These are phyloP conservation scores for Eudasyphora cyanicolor DNA, from an alignment of 2,888 invertebrate genomes.

Conservation along the genomic window DNA sequence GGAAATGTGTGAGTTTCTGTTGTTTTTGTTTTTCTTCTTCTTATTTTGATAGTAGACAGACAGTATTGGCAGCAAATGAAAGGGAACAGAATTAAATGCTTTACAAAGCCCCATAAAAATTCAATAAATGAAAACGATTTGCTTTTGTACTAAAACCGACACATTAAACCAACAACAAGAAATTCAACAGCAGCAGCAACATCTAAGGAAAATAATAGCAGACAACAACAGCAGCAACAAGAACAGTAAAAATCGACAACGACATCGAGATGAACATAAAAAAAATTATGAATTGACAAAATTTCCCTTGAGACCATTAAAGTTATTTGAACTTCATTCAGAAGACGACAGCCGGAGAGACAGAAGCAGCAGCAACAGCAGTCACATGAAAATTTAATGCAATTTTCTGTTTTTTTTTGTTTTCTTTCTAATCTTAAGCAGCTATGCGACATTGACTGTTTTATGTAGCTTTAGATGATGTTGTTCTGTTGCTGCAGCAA, in stretches of 20 bases:
- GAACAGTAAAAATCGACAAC: not conserved
- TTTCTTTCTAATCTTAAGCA: constrained; percentile 44
- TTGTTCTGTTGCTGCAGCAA: not conserved
- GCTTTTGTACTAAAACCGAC: constrained; percentile 28
- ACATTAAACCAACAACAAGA: constrained; percentile 22
- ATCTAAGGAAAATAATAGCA: constrained; percentile 10
- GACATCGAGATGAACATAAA: constrained; percentile 21
- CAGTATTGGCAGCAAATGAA: constrained; percentile 36
- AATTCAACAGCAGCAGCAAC: constrained; percentile 3
- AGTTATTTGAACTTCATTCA: constrained; percentile 67
- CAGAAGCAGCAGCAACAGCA: constrained; percentile 63
- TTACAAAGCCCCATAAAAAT: constrained; percentile 49
- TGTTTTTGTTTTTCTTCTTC: not conserved
- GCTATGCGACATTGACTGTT: not conserved
- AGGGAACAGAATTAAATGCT: constrained; percentile 42
- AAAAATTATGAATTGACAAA: constrained; percentile 26
- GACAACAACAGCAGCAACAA: not conserved
- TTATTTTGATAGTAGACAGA: not conserved
- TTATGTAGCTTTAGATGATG: not conserved
- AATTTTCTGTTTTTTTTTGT: constrained; percentile 64
- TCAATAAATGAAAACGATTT: constrained; percentile 58
- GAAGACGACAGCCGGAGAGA: no score
- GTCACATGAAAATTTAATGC: constrained; percentile 60
- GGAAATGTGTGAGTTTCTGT: constrained; percentile 26
- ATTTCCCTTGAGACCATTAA: constrained; percentile 67